Conservation (phyloP, 1,140 invertebrate genomes). For the Drosophila sp. region DNA sequence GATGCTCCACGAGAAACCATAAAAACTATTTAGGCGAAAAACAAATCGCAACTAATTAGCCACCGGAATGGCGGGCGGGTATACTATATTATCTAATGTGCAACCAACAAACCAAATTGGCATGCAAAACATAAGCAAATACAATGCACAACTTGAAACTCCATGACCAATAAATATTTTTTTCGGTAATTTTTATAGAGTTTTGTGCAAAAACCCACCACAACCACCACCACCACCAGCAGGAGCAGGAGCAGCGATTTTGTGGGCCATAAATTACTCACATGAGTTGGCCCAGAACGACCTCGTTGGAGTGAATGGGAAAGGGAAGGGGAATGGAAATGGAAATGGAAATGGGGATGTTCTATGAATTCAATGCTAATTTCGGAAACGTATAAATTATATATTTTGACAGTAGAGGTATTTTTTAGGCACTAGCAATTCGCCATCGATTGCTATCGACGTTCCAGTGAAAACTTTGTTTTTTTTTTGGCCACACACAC, state of each 20-base stretch:
- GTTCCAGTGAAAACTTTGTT: slow-evolving; percentile 38
- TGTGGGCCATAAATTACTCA: slow-evolving; percentile 74
- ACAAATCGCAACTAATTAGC: slow-evolving; percentile 74
- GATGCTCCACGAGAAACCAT: slow-evolving; percentile 41
- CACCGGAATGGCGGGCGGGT: slow-evolving; percentile 58
- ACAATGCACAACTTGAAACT: slow-evolving; percentile 33
- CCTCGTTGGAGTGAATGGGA: slow-evolving; percentile 38
- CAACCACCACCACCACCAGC: slow-evolving; percentile 8
- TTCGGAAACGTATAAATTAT: slow-evolving; percentile 68
- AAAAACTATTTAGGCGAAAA: slow-evolving; percentile 50
- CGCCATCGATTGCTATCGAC: slow-evolving; percentile 38
- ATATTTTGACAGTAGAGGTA: slow-evolving; percentile 57
- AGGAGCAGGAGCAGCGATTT: slow-evolving; percentile 51
- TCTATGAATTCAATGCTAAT: slow-evolving; percentile 71
- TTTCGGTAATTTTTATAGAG: slow-evolving; percentile 45
- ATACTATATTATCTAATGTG: slow-evolving; percentile 47
- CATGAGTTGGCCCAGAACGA: slow-evolving; percentile 78
- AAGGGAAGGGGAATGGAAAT: too few relatives aligned
- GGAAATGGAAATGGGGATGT: slow-evolving; percentile 3
- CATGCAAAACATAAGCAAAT: slow-evolving; percentile 36
- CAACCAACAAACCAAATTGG: slow-evolving; percentile 59
- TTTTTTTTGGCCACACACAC: slow-evolving; percentile 45
- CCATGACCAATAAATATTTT: slow-evolving; percentile 40
- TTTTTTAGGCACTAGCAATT: slow-evolving; percentile 8
- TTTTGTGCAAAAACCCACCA: slow-evolving; percentile 38